Evolutionary conservation across 2,797 vertebrate species (phyloP), one percentile per base, ranked within the genome.

Genomic region (Hapalemur alaotrensis): DNA sequence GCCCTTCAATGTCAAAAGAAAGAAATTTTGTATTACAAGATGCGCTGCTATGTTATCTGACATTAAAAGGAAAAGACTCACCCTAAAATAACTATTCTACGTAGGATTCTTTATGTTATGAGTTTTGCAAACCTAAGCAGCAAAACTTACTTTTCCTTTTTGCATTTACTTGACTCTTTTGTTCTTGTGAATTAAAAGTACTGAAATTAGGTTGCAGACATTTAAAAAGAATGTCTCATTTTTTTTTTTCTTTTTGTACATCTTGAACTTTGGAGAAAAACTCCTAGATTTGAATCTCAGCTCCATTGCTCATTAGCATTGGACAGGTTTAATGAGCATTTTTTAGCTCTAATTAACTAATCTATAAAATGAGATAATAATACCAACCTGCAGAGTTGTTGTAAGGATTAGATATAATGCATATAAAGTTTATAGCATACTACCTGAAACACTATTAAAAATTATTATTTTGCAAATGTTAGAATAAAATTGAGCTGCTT

Each of bases 21-120:
- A 75, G 41, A 90, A 48, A 95, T 89, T 65, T 84, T 90, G 32
- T 70, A n/a, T 92, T 93, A 67, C 28, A 91, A 93, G 95, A 83
- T 69, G 18, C 5, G 32, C 18, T 73, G 23, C 70, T 79, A 23
- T 14, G 15, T 75, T 91, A 92, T 57, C 30, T 80, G 82, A 83
- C 25, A 2, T 67, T 73, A 67, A 94, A 82, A 88, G 48, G 30
- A 63, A 93, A 93, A 93, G 15, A 69, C 10, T 78, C 7, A 35
- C 67, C 15, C 23, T 43, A 65, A 92, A 93, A 82, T 89, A 76
- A 32, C 32, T 80, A 25, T 94, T 89, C 35, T 78, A 13, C 78
- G 65, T 83, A 85, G 32, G 2, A 87, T 87, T 96, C 7, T 84
- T 75, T 85, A 82, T 50, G 32, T 75, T 84, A 82, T 50, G 32